phyloP scores from a whole-genome alignment of 2,888 invertebrate genomes.

The Lycaena phlaeas region DNA sequence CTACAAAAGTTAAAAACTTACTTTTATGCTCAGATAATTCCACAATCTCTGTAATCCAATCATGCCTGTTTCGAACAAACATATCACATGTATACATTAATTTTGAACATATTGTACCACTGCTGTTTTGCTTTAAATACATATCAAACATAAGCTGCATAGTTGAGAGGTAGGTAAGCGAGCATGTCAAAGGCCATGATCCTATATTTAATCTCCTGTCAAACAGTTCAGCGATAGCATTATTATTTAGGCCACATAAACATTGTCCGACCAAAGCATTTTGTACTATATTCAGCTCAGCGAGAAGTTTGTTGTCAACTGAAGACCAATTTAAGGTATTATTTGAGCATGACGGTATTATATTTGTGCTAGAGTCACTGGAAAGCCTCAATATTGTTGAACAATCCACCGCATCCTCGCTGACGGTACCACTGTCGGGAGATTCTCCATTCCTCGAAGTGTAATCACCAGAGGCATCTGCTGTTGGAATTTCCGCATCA shows the following conservation, averaged over 20 bases:
- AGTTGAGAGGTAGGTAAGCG: conserved; percentile 86
- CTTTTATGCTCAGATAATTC: conserved; percentile 84
- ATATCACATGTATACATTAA: conserved; percentile 87
- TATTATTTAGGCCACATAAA: conserved; percentile 83
- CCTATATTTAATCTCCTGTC: conserved; percentile 73
- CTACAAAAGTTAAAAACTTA: conserved; percentile 85
- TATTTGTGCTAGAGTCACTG: conserved; percentile 41
- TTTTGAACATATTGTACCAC: conserved; percentile 86
- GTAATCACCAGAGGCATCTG: conserved; percentile 58
- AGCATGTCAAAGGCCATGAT: conserved; percentile 58
- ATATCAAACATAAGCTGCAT: conserved; percentile 88
- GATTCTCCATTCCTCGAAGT: conserved; percentile 56
- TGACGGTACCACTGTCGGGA: conserved; percentile 64
- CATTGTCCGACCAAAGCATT: conserved; percentile 82
- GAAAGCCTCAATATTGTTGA: conserved; percentile 50
- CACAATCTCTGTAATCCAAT: conserved; percentile 87
- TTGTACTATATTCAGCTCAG: conserved; percentile 75
- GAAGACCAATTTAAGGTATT: conserved; percentile 42
- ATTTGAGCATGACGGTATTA: conserved; percentile 56
- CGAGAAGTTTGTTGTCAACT: conserved; percentile 50
- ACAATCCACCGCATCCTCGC: conserved; percentile 68
- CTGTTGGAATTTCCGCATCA: conserved; percentile 47
- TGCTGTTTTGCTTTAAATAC: conserved; percentile 86
- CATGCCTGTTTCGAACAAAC: conserved; percentile 84
- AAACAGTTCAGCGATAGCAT: conserved; percentile 79